Percentiles rank a stretch among this genome's conserved stretches.
Conservation (phyloP, 2,113 vertebrate genomes). For the Tursiops truncatus region DNA sequence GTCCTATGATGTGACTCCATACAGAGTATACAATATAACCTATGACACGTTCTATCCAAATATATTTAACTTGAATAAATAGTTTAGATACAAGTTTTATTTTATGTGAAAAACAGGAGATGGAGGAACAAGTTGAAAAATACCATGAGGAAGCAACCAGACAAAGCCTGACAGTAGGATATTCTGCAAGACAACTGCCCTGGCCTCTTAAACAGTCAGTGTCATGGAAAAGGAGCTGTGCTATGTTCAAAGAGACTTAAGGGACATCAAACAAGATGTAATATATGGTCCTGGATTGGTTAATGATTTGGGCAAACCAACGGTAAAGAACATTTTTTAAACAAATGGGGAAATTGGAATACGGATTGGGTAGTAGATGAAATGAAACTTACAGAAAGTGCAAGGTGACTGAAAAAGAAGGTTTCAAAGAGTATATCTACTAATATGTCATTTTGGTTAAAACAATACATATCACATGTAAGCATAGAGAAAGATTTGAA, state of each 20-base stretch:
- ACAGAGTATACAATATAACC: background rate
- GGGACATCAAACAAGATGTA: background rate
- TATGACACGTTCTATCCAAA: background rate
- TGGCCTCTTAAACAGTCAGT: background rate
- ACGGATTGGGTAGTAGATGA: background rate
- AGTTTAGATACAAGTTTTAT: slow-evolving; percentile 5
- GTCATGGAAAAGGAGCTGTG: background rate
- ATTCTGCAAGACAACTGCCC: background rate
- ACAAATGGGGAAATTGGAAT: background rate
- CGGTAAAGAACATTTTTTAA: slow-evolving; percentile 29
- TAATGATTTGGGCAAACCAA: background rate
- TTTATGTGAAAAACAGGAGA: background rate
- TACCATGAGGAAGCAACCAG: background rate
- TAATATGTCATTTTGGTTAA: slow-evolving; percentile 13
- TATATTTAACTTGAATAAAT: background rate
- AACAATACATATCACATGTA: background rate
- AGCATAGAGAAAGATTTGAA: background rate
- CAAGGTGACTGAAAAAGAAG: background rate
- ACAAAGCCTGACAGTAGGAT: background rate
- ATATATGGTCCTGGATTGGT: background rate
- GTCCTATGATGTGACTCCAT: background rate
- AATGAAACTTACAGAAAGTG: slow-evolving; percentile 26
- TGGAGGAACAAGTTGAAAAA: background rate
- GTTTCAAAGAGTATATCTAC: background rate
- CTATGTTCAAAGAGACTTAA: background rate